Base-by-base conservation (phyloP, 2,888 invertebrate genomes). In the Drosophila birchii region DNA sequence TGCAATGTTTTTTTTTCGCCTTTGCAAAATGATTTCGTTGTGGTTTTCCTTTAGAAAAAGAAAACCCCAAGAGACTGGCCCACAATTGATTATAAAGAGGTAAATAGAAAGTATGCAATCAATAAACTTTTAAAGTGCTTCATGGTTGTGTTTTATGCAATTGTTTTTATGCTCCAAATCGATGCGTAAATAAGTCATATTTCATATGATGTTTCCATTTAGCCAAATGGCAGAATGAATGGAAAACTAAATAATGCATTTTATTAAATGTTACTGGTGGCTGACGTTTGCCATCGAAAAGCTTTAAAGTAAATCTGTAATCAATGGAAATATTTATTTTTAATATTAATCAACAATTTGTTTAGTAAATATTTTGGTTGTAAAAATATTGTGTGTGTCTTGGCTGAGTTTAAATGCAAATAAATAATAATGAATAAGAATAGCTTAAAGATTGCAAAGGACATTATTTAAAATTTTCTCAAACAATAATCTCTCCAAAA, bases 61-160 rank as follows among this genome's bases (percentile, higher is more conserved):
- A 4, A 53, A 64, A 14, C 26, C 26, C 51, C 51, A 26, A 20
- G 43, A 41, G 63, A 34, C 47, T 39, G 39, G 32, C 34, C 18
- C 38, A 60, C 63, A 39, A 63, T 60, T 45, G 45, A 63, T 39
- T 20, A 32, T 61, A 32, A 34, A 34, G 34, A 57, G 58, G 43
- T n/a, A 63, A 66, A 66, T 63, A 36, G 20, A 66, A 66, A 66
- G 41, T 36, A 14, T 39, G 34, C 62, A 36, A 62, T 51, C 63
- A 47, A 64, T 41, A 49, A 29, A 29, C 29, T 64, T 51, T 49
- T 18, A 61, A 47, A 18, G 14, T 18, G 32, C 32, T 38, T 60
- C 16, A 43, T 55, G 23, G 14, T 23, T 34, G 5, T 20, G 18
- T 61, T 18, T 9, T 36, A 36, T 12, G 34, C n/a, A 16, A 23